phyloP scores from a whole-genome alignment of 2,888 invertebrate species.

The Drosophila robusta region DNA sequence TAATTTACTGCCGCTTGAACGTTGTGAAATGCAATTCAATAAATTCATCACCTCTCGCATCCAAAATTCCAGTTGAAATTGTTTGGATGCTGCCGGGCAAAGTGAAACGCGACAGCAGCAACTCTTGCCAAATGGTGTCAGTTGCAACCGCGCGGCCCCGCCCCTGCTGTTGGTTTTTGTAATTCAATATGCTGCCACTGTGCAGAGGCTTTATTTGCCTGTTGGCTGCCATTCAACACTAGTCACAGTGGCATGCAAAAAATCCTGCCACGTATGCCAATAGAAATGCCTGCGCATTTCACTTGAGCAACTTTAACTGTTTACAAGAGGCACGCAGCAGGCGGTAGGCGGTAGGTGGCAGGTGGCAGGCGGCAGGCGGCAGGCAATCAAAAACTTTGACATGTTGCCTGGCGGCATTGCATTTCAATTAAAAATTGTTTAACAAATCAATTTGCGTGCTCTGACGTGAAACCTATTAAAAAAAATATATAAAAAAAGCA shows the following conservation, averaged over 20 bases:
- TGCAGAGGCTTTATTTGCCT: constrained; percentile 33
- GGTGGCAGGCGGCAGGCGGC: constrained; percentile 31
- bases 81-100: constrained; percentile 23
- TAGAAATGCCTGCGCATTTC: constrained; percentile 67
- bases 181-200: constrained; percentile 60
- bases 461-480: constrained; percentile 60
- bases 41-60: constrained; percentile 30
- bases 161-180: constrained; percentile 35
- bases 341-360: constrained; percentile 11
- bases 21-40: constrained; percentile 48
- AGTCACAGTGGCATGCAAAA: constrained; percentile 44
- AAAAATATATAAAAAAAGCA: constrained; percentile 8
- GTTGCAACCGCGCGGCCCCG: constrained; percentile 34
- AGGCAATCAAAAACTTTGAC: constrained; percentile 67
- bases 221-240: constrained; percentile 69
- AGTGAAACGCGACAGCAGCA: constrained; percentile 20
- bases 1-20: constrained; percentile 51
- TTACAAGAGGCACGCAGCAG: constrained; percentile 57
- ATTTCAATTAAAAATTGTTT: constrained; percentile 77
- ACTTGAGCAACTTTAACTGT: constrained; percentile 67
- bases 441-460: constrained; percentile 70
- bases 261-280: constrained; percentile 55
- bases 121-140: constrained; percentile 52
- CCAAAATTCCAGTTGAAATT: constrained; percentile 28
- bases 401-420: constrained; percentile 55